Conservation (phyloP, 2,113 vertebrate species). For the Cololabis saira region DNA sequence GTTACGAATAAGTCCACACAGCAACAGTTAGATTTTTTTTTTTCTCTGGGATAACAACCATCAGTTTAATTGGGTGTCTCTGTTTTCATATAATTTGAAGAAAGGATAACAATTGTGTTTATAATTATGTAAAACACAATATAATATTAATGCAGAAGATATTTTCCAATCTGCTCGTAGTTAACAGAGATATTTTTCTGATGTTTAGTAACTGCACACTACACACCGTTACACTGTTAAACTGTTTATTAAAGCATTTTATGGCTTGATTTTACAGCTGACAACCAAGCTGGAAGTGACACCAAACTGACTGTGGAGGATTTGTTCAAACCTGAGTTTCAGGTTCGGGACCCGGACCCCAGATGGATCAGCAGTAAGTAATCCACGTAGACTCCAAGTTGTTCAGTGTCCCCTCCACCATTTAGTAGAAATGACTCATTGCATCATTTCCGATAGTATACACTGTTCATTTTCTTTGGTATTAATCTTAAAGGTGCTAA, state of each 20-base stretch:
- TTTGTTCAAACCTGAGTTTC: conserved; percentile 91
- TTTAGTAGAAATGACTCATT: neutral
- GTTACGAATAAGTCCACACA: too few relatives aligned
- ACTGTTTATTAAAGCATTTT: neutral
- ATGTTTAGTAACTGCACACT: too few relatives aligned
- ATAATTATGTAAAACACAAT: too few relatives aligned
- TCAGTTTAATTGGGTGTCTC: too few relatives aligned
- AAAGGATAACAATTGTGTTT: too few relatives aligned
- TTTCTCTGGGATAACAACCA: too few relatives aligned
- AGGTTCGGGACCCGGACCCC: conserved; percentile 90
- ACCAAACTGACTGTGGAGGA: conserved; percentile 92
- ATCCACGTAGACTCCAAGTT: neutral
- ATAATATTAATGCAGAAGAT: too few relatives aligned
- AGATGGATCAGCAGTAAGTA: conserved; percentile 95
- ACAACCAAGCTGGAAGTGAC: conserved; percentile 89
- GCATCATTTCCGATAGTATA: neutral
- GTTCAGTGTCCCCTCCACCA: neutral
- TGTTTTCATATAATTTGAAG: too few relatives aligned
- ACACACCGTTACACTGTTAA: neutral
- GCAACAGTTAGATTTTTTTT: too few relatives aligned
- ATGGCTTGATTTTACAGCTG: conserved; percentile 80
- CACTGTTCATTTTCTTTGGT: neutral
- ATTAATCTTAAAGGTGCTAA: neutral
- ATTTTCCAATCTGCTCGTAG: too few relatives aligned
- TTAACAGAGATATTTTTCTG: too few relatives aligned